Percentiles rank a stretch among this genome's conserved stretches.
Evolutionary conservation across 2,797 vertebrate genomes (phyloP).

Genomic region (Rallus crepitans): DNA sequence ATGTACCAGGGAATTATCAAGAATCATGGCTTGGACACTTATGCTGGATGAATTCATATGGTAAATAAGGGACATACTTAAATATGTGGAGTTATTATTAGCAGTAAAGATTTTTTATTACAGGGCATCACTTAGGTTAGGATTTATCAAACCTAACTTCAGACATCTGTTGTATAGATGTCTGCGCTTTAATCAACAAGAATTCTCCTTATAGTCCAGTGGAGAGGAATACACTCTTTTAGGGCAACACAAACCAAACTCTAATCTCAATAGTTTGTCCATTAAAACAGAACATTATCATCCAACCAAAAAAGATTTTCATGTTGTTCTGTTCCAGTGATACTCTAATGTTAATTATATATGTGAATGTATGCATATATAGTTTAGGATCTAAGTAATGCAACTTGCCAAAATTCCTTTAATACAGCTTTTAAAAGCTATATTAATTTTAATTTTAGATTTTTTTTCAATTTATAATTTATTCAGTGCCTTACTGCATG

Average conservation of each 20-base stretch:
- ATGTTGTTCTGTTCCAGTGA: background rate
- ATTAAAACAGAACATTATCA: background rate
- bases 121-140: background rate
- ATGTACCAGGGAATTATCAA: background rate
- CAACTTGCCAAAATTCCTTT: background rate
- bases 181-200: background rate
- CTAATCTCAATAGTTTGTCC: background rate
- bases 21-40: background rate
- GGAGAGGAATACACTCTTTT: background rate
- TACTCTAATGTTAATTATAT: background rate
- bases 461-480: background rate
- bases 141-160: background rate
- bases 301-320: background rate
- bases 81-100: background rate
- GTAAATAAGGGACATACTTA: background rate
- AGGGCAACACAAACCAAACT: background rate
- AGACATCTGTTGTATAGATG: background rate
- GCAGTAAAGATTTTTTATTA: background rate
- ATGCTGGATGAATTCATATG: background rate
- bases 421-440: background rate
- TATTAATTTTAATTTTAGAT: background rate
- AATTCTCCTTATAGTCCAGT: background rate
- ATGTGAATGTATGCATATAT: background rate
- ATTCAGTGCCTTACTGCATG: background rate
- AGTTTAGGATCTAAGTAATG: background rate